A percentile compares a stretch with the other conserved stretches of the same genome.
These are phyloP conservation scores for Zosterops japonicus DNA, from an alignment of 2,113 vertebrate species.

Conservation along the genomic window DNA sequence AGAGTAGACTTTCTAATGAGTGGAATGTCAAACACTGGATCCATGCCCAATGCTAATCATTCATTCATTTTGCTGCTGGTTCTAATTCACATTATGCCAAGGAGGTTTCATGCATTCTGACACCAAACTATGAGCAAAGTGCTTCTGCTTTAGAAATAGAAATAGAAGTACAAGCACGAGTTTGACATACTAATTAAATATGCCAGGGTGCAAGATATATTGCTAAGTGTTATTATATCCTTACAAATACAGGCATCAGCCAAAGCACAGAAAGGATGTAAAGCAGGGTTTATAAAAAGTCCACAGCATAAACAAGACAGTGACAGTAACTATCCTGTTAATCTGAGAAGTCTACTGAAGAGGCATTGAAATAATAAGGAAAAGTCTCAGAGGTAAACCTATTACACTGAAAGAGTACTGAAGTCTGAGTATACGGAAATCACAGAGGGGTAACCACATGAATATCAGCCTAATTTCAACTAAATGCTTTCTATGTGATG, in stretches of 20 bases:
- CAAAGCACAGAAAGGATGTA: background rate
- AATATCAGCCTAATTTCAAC: background rate
- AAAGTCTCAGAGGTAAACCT: background rate
- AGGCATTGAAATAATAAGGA: background rate
- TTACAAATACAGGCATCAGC: background rate
- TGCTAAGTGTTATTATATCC: conserved; percentile 15
- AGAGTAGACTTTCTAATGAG: conserved; percentile 73
- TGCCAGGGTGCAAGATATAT: background rate
- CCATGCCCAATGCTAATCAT: conserved; percentile 71
- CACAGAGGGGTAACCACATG: background rate
- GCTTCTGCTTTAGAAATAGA: conserved; percentile 49
- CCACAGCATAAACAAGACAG: background rate
- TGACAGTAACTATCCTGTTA: background rate
- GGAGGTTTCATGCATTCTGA: conserved; percentile 63
- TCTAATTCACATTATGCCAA: conserved; percentile 63
- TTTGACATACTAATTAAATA: conserved; percentile 55
- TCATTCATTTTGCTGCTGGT: conserved; percentile 70
- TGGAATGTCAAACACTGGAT: conserved; percentile 72
- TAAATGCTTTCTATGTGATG: background rate
- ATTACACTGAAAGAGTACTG: background rate
- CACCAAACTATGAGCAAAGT: conserved; percentile 57
- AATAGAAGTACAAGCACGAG: conserved; percentile 20
- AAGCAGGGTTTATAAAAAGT: background rate
- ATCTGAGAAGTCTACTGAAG: background rate
- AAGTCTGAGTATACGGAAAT: background rate